phyloP scores from a whole-genome alignment of 2,113 vertebrate genomes.

The Charina bottae region DNA sequence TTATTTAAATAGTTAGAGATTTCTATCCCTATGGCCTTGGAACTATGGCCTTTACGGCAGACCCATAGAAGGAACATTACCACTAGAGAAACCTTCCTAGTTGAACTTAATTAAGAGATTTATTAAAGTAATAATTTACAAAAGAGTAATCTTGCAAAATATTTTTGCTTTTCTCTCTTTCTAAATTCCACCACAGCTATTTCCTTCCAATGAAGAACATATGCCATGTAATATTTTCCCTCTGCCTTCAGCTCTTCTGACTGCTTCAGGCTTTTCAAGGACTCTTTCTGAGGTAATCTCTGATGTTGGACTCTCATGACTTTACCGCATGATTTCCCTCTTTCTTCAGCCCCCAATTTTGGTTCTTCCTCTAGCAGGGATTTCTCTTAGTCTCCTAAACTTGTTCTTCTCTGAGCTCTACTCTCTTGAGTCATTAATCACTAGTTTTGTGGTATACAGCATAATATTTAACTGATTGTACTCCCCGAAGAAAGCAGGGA shows the following conservation, averaged over 20 bases:
- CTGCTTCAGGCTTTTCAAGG: neutral
- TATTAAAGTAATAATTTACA: neutral
- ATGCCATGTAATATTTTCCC: neutral
- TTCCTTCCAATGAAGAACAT: neutral
- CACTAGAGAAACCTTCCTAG: neutral
- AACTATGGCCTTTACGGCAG: neutral
- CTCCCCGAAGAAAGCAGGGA: neutral
- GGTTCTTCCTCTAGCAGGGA: neutral
- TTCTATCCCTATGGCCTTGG: neutral
- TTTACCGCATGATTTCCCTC: neutral
- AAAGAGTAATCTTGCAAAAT: neutral
- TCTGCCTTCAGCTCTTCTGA: neutral
- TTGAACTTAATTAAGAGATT: neutral
- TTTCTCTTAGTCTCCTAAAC: neutral
- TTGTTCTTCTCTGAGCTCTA: neutral
- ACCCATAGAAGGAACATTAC: neutral
- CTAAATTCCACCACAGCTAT: neutral
- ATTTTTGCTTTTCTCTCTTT: neutral
- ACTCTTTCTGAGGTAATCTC: neutral
- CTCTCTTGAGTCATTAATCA: neutral
- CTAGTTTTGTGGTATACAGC: neutral
- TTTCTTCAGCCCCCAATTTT: neutral
- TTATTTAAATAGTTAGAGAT: neutral
- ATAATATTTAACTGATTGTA: neutral
- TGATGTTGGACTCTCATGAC: neutral